These are phyloP conservation scores for Lasioglossum marginatum DNA, from an alignment of 2,888 invertebrate species.

Conservation along the genomic window DNA sequence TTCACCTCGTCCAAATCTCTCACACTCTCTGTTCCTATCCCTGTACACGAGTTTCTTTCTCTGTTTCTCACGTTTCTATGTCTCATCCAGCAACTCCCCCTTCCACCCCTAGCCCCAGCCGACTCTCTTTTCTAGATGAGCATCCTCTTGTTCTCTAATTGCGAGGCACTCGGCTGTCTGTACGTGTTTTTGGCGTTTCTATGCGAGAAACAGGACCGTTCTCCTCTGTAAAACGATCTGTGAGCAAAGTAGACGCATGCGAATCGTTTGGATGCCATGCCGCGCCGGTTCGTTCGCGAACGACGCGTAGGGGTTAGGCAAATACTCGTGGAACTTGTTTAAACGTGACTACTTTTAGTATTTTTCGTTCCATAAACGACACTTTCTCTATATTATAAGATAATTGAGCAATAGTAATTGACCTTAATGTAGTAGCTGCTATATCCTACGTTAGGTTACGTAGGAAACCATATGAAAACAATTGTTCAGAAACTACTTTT, in stretches of 20 bases:
- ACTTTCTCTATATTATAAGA: too few species aligned
- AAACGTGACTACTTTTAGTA: neutral
- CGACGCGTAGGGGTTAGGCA: neutral
- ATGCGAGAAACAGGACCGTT: conserved; percentile 34
- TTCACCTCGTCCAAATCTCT: conserved; percentile 70
- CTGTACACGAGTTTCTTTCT: conserved; percentile 13
- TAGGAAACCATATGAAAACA: too few species aligned
- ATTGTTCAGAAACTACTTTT: too few species aligned
- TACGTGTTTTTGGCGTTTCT: conserved; percentile 64
- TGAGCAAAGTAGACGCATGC: conserved; percentile 46
- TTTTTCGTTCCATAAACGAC: neutral
- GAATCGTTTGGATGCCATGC: neutral
- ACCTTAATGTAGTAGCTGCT: neutral
- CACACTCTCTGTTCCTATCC: neutral
- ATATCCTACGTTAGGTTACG: too few species aligned
- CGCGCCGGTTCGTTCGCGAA: conserved; percentile 18
- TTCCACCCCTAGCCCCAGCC: neutral
- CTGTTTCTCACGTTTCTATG: conserved; percentile 5
- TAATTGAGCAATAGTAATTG: neutral
- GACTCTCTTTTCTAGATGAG: conserved; percentile 43
- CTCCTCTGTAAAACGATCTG: conserved; percentile 59
- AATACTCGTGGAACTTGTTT: neutral
- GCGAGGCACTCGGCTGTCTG: conserved; percentile 58
- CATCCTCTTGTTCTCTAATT: conserved; percentile 71
- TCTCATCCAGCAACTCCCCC: neutral